A percentile compares a stretch with the other conserved stretches of the same genome.
Evolutionary conservation across 2,888 invertebrate species (phyloP).

Genomic region (Eupithecia exiguata): DNA sequence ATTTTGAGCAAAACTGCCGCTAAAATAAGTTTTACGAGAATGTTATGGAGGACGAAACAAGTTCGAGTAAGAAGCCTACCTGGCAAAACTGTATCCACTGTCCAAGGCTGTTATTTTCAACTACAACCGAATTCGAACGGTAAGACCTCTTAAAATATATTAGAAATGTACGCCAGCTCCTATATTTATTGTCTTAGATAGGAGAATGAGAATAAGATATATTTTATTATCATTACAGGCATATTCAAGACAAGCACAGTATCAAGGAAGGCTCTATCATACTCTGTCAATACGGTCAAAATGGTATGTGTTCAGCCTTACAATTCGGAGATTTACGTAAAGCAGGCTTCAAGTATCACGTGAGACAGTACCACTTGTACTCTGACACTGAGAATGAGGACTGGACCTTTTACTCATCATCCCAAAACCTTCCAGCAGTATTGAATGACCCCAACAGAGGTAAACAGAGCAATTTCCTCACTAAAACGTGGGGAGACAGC

Average conservation of each 20-base stretch:
- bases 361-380: conserved; percentile 86
- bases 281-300: conserved; percentile 94
- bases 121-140: conserved; percentile 85
- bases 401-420: conserved; percentile 95
- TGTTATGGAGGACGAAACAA: conserved; percentile 80
- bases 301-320: conserved; percentile 92
- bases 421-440: conserved; percentile 97
- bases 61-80: conserved; percentile 68
- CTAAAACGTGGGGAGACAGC: conserved; percentile 98
- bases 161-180: not conserved
- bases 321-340: conserved; percentile 95
- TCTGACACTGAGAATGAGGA: conserved; percentile 74
- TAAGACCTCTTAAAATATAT: conserved; percentile 51
- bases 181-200: not conserved
- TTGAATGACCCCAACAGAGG: conserved; percentile 97
- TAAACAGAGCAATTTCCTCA: conserved; percentile 96
- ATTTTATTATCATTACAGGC: conserved; percentile 81
- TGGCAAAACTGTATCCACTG: conserved; percentile 87
- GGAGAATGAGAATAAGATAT: not conserved
- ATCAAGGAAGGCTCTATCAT: conserved; percentile 93
- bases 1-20: not conserved
- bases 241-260: conserved; percentile 91
- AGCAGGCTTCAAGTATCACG: conserved; percentile 94
- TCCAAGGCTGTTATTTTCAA: conserved; percentile 83
- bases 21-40: conserved; percentile 55